Evolutionary conservation across 2,113 vertebrate genomes (phyloP), one percentile per base, ranked within the genome.

Genomic region (Bos indicus): DNA sequence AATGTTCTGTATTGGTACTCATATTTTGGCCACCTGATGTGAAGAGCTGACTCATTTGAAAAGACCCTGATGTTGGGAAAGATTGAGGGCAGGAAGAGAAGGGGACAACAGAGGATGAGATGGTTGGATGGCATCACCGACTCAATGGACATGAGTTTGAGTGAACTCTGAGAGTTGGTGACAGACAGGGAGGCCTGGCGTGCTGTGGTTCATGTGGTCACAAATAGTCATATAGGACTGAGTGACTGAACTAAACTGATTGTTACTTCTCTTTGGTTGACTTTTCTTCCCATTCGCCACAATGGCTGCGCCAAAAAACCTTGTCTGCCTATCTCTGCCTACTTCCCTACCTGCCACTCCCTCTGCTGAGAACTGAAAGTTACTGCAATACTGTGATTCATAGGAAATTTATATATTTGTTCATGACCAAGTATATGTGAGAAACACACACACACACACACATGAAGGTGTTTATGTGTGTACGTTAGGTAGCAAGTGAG

Each of bases 221-320:
- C 60, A 64, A 62, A 33, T 7, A 64, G 60, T 33, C 14, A 7
- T 16, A 33, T 3, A 64, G 30, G 60, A 64, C 60, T 64, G 60
- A 64, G 30, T 48, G 11, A 48, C 48, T 16, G 40, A 40, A 40
- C 36, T 40, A 30, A 64, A 62, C 6, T 64, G 60, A 33, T 36
- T 83, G 40, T 60, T 87, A 40, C 36, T 86, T 93, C 60, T 88
- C 43, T 59, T 90, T 78, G 64, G 25, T 89, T 77, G 82, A 54
- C 1, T 54, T 93, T 17, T 85, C 77, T 85, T 43, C n/a, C 25
- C 10, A 71, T 17, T 54, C 23, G 6, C 14, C 8, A 91, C 25
- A 60, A 5, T 25, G 23, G 30, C n/a, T 86, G 17, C 6, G 15
- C 2, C 23, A 8, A 67, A 91, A 62, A 36, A 36, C 51, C 21